Evolutionary conservation across 2,888 invertebrate genomes (phyloP).

Genomic region (Drosophila niveifrons): DNA sequence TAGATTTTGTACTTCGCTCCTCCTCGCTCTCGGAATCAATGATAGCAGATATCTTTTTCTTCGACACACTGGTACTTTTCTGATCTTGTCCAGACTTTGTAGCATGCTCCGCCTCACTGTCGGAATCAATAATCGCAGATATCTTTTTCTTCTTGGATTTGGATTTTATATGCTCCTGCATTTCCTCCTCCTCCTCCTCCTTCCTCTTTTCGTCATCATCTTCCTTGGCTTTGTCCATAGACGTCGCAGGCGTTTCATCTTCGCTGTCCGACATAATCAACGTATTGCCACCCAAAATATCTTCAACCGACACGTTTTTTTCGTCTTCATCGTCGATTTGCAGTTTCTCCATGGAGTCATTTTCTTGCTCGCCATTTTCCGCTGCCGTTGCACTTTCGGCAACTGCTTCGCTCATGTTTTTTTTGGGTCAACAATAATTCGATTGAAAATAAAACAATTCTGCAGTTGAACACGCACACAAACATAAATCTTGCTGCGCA

Average conservation of each 20-base stretch:
- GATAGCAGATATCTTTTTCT: slow-evolving; percentile 32
- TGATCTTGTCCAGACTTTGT: no score
- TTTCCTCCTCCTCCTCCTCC: slow-evolving; percentile 25
- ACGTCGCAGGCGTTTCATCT: slow-evolving; percentile 43
- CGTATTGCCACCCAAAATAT: slow-evolving; percentile 79
- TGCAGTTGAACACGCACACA: slow-evolving; percentile 54
- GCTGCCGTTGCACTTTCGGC: slow-evolving; percentile 62
- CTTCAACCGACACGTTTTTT: slow-evolving; percentile 73
- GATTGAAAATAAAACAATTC: slow-evolving; percentile 38
- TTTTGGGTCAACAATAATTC: slow-evolving; percentile 58
- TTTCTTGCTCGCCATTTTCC: slow-evolving; percentile 58
- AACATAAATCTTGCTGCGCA: slow-evolving; percentile 18
- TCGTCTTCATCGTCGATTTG: slow-evolving; percentile 65
- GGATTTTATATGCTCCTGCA: neutral
- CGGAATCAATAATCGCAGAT: slow-evolving; percentile 41
- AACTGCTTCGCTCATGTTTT: slow-evolving; percentile 63
- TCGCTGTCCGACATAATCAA: slow-evolving; percentile 81
- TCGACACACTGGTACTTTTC: neutral
- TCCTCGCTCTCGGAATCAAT: slow-evolving; percentile 58
- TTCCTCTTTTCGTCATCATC: slow-evolving; percentile 34
- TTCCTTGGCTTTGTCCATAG: slow-evolving; percentile 10
- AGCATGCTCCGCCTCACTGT: slow-evolving; percentile 29
- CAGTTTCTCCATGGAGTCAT: slow-evolving; percentile 69
- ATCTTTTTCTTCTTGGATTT: slow-evolving; percentile 31
- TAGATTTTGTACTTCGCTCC: neutral